Percentiles rank a stretch among this genome's conserved stretches.
Evolutionary conservation across 1,140 invertebrate species (phyloP).

Genomic region (Drosophila aff.): DNA sequence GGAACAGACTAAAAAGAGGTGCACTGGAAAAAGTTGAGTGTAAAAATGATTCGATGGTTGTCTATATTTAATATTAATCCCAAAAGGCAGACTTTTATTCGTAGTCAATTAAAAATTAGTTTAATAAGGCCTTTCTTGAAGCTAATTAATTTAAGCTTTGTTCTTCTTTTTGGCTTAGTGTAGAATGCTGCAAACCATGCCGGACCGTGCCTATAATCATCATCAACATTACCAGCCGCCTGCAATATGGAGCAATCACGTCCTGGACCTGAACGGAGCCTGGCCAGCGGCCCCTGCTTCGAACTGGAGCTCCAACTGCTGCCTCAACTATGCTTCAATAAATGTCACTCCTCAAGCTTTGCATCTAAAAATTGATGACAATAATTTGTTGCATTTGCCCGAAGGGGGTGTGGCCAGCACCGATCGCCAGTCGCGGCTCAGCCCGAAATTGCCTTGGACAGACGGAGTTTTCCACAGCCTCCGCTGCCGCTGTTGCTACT

Average conservation of each 20-base stretch:
- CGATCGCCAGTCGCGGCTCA: constrained; percentile 27
- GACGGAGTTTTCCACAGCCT: constrained; percentile 57
- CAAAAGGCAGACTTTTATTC: background rate
- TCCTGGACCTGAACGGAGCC: constrained; percentile 51
- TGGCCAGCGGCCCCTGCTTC: constrained; percentile 49
- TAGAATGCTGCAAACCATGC: constrained; percentile 16
- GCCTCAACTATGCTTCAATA: constrained; percentile 73
- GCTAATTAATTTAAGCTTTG: background rate
- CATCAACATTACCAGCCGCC: constrained; percentile 65
- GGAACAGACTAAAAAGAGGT: constrained; percentile 7
- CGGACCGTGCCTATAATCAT: constrained; percentile 64
- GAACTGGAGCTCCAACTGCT: constrained; percentile 7
- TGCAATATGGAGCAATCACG: constrained; percentile 76
- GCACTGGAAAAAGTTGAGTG: background rate
- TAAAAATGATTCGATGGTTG: background rate
- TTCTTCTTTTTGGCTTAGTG: background rate
- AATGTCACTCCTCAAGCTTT: constrained; percentile 82
- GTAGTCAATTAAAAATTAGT: background rate
- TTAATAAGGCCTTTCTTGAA: background rate
- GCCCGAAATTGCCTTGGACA: constrained; percentile 69
- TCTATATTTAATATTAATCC: background rate
- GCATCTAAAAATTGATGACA: constrained; percentile 83
- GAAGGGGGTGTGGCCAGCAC: constrained; percentile 68
- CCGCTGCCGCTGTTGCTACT: constrained; percentile 15
- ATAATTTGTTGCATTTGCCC: constrained; percentile 81